phyloP scores from a whole-genome alignment of 2,888 invertebrate species.

The Pilophorus perplexus region DNA sequence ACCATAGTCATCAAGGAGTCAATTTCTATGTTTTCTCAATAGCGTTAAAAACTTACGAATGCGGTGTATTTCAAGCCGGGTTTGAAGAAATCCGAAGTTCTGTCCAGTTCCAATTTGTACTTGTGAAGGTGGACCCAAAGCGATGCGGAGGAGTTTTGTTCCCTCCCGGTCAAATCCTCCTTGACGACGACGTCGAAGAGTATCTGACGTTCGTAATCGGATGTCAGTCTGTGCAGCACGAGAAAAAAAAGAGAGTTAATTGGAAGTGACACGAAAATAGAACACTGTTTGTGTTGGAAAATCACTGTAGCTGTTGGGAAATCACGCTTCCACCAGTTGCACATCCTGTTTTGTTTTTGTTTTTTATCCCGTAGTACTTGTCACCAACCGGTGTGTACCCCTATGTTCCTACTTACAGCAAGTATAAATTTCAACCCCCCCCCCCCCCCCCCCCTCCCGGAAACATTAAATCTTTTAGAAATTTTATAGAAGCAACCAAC shows the following conservation, averaged over 20 bases:
- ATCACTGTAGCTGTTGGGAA: no score
- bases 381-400: no score
- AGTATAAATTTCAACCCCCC: no score
- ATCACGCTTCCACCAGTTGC: no score
- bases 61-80: slow-evolving; percentile 81
- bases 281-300: no score
- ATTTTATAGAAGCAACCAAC: no score
- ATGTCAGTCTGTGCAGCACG: slow-evolving; percentile 60
- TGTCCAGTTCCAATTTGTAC: slow-evolving; percentile 72
- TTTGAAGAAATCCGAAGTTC: slow-evolving; percentile 83
- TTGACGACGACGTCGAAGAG: slow-evolving; percentile 85
- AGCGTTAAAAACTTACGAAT: slow-evolving; percentile 60
- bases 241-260: slow-evolving; percentile 5
- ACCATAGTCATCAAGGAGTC: background rate
- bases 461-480: no score
- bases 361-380: no score
- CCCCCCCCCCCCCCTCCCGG: no score
- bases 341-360: no score
- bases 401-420: no score
- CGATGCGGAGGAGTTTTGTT: slow-evolving; percentile 73
- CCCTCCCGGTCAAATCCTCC: slow-evolving; percentile 80
- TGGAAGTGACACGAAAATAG: background rate
- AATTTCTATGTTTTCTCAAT: background rate
- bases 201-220: slow-evolving; percentile 77
- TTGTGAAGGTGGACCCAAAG: slow-evolving; percentile 74